Conservation (phyloP, 2,113 vertebrate species). For the Callorhinus ursinus region DNA sequence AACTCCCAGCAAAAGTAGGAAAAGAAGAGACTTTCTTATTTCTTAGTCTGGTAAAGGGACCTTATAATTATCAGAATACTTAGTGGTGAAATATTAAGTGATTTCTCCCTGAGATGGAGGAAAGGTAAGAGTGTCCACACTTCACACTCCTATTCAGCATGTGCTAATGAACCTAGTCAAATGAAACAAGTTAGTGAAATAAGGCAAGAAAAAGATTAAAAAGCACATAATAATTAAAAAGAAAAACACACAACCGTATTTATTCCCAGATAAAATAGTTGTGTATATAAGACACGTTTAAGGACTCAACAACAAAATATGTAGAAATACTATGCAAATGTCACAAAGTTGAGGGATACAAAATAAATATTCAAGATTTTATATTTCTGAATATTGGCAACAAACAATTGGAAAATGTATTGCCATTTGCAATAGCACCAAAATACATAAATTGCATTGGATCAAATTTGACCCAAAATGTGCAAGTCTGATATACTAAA, state of each 20-base stretch:
- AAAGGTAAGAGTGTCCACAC: neutral
- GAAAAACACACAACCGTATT: neutral
- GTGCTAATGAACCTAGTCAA: neutral
- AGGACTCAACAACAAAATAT: neutral
- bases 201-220: neutral
- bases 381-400: neutral
- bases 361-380: constrained; percentile 16
- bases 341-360: neutral
- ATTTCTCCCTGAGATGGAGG: neutral
- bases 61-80: neutral
- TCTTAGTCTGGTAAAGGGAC: neutral
- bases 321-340: neutral
- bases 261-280: neutral
- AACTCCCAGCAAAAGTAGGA: neutral
- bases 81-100: neutral
- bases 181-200: neutral
- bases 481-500: neutral
- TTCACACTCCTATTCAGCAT: neutral
- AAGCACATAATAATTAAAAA: neutral
- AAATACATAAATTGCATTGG: neutral
- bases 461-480: neutral
- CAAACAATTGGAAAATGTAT: neutral
- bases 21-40: neutral
- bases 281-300: neutral
- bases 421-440: neutral